phyloP scores from a whole-genome alignment of 2,888 invertebrate genomes.

The Drosophila siamana region DNA sequence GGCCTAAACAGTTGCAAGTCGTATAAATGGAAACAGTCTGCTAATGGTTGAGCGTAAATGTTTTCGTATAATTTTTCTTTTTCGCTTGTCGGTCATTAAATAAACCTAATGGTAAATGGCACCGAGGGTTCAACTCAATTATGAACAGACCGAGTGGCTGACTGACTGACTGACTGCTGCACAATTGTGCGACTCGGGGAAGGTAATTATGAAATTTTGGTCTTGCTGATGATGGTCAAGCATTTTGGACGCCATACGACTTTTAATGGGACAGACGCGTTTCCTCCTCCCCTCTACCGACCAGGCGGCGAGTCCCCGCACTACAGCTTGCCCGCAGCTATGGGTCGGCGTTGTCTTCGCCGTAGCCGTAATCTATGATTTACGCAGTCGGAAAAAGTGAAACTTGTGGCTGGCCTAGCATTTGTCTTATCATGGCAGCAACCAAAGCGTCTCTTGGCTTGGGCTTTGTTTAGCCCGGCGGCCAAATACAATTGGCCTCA shows the following conservation, averaged over 20 bases:
- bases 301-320: too few relatives aligned
- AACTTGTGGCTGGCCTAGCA: conserved; percentile 44
- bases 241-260: conserved; percentile 20
- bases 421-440: conserved; percentile 54
- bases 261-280: conserved; percentile 24
- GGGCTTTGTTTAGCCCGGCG: conserved; percentile 41
- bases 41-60: conserved; percentile 39
- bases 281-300: neutral
- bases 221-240: conserved; percentile 34
- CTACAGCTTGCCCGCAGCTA: conserved; percentile 42
- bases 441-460: conserved; percentile 24
- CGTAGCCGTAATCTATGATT: conserved; percentile 44
- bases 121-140: conserved; percentile 51
- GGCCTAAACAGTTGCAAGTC: conserved; percentile 2
- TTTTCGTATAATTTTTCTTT: conserved; percentile 9
- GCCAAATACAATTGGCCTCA: conserved; percentile 51
- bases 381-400: conserved; percentile 58
- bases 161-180: conserved; percentile 31
- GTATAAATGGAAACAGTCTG: conserved; percentile 28
- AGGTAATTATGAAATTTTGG: conserved; percentile 58
- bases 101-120: conserved; percentile 37
- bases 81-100: conserved; percentile 39
- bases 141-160: conserved; percentile 24
- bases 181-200: conserved; percentile 29
- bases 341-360: conserved; percentile 42